Evolutionary conservation across 2,888 invertebrate genomes (phyloP).

Genomic region (Nomada ferruginata): DNA sequence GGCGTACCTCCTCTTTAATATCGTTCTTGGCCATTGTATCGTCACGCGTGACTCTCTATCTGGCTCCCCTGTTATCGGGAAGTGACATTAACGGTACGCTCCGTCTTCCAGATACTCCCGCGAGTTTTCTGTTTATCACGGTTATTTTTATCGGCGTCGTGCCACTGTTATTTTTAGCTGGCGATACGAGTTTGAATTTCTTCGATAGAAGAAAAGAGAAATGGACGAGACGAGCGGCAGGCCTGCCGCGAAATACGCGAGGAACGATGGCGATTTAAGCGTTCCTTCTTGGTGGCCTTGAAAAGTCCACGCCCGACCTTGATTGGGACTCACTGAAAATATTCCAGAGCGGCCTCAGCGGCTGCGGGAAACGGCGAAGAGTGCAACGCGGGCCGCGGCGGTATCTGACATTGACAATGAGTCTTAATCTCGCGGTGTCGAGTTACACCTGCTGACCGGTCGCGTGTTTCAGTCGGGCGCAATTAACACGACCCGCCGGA

Average conservation of each 20-base stretch:
- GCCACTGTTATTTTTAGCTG: neutral
- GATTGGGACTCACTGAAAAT: too few species aligned
- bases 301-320: too few species aligned
- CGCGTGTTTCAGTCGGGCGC: constrained; percentile 24
- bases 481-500: constrained; percentile 33
- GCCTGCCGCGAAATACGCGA: too few species aligned
- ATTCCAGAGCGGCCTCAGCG: neutral
- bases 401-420: constrained; percentile 47
- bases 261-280: too few species aligned
- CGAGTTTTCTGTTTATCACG: neutral
- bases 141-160: neutral
- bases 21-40: neutral
- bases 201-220: too few species aligned
- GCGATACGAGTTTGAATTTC: too few species aligned
- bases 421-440: constrained; percentile 27
- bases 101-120: neutral
- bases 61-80: neutral
- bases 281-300: too few species aligned
- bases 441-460: constrained; percentile 41
- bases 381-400: neutral
- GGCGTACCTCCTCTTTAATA: neutral
- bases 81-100: neutral
- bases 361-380: neutral
- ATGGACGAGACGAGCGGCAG: too few species aligned
- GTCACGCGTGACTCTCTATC: neutral